Evolutionary conservation across 1,140 invertebrate species (phyloP).

Genomic region (Helicorthomorpha holstii): DNA sequence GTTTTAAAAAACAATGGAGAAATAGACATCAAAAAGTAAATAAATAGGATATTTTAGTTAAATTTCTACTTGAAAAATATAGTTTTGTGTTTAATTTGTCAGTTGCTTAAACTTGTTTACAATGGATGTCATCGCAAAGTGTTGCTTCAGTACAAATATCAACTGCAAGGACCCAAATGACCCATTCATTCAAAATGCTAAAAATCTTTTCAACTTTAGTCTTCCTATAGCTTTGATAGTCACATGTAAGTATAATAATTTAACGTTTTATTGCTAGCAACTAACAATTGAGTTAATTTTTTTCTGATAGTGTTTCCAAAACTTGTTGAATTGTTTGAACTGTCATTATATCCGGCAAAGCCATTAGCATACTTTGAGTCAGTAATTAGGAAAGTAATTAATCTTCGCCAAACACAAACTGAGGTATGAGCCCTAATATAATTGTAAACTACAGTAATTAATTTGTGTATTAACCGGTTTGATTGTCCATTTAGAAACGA

Average conservation of each 20-base stretch:
- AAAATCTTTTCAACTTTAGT: not conserved
- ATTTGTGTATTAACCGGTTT: too few species aligned
- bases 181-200: not conserved
- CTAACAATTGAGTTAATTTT: too few species aligned
- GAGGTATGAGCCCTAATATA: too few species aligned
- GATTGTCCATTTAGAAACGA: not conserved
- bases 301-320: not conserved
- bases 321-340: not conserved
- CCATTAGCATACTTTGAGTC: not conserved
- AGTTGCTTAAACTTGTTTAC: not conserved
- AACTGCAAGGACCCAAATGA: not conserved
- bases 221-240: not conserved
- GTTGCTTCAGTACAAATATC: not conserved
- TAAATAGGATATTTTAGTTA: too few species aligned
- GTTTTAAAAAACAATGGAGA: not conserved
- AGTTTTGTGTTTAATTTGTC: too few species aligned
- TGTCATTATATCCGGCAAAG: not conserved
- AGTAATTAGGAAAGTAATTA: not conserved
- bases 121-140: not conserved
- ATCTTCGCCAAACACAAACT: too few species aligned
- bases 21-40: not conserved
- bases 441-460: too few species aligned
- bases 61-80: too few species aligned
- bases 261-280: too few species aligned
- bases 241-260: too few species aligned